Evolutionary conservation across 2,888 invertebrate genomes (phyloP).

Genomic region (Xanthorhoe designata): DNA sequence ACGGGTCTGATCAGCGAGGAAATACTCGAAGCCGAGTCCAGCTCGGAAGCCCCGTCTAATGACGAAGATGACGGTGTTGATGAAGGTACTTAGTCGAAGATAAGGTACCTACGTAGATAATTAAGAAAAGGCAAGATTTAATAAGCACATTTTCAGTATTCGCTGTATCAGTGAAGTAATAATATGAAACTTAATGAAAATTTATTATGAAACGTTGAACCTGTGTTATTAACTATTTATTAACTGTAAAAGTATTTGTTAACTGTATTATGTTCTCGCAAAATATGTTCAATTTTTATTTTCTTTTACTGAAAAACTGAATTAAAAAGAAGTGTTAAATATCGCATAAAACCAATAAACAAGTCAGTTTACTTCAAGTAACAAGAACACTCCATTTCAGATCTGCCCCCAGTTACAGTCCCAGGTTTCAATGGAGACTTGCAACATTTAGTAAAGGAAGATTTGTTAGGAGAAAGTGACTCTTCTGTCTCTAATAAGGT

Average conservation of each 20-base stretch:
- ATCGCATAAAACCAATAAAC: too few relatives aligned
- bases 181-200: too few relatives aligned
- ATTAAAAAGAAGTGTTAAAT: too few relatives aligned
- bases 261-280: too few relatives aligned
- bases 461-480: slow-evolving; percentile 71
- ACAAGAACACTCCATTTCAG: slow-evolving; percentile 45
- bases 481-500: slow-evolving; percentile 63
- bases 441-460: slow-evolving; percentile 70
- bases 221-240: too few relatives aligned
- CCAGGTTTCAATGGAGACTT: slow-evolving; percentile 67
- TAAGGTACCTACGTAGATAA: neutral
- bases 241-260: too few relatives aligned
- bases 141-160: neutral
- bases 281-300: too few relatives aligned
- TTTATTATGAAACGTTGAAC: too few relatives aligned
- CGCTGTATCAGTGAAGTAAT: too few relatives aligned
- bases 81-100: slow-evolving; percentile 51
- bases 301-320: too few relatives aligned
- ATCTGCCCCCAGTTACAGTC: slow-evolving; percentile 63
- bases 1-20: slow-evolving; percentile 54
- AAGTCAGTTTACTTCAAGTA: too few relatives aligned
- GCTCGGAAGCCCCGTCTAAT: slow-evolving; percentile 64
- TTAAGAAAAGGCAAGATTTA: neutral
- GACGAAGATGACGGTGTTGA: slow-evolving; percentile 60
- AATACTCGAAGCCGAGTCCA: slow-evolving; percentile 65